These are phyloP conservation scores for Hemiprocne comata DNA, from an alignment of 2,113 vertebrate species.

Conservation along the genomic window DNA sequence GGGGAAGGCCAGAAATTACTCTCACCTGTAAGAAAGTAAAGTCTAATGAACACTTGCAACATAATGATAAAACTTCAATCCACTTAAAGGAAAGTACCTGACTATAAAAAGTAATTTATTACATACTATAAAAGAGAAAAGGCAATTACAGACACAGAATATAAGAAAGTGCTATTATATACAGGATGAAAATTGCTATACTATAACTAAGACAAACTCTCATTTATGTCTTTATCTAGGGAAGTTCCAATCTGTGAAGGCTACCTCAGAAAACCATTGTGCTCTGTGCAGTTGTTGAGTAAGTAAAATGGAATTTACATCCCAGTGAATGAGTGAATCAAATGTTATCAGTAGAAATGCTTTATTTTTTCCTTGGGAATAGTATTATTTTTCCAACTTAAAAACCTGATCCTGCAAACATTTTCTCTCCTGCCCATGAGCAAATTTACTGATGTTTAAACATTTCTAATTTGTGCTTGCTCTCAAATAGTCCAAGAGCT, in stretches of 20 bases:
- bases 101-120: slow-evolving; percentile 53
- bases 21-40: slow-evolving; percentile 7
- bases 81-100: slow-evolving; percentile 13
- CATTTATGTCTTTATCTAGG: not conserved
- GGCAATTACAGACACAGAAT: slow-evolving; percentile 26
- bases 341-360: not conserved
- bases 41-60: slow-evolving; percentile 7
- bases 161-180: slow-evolving; percentile 14
- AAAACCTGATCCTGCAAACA: not conserved
- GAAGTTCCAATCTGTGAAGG: not conserved
- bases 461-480: not conserved
- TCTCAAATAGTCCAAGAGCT: not conserved
- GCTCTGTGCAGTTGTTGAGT: not conserved
- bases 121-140: slow-evolving; percentile 18
- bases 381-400: slow-evolving; percentile 20
- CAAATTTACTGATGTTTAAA: slow-evolving; percentile 2
- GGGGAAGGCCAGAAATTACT: not conserved
- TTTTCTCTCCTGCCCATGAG: not conserved
- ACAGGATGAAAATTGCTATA: slow-evolving; percentile 5
- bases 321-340: not conserved
- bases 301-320: slow-evolving; percentile 22
- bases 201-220: slow-evolving; percentile 25
- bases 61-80: slow-evolving; percentile 32
- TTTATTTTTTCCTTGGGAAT: not conserved
- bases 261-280: not conserved